Base-by-base conservation (phyloP, 2,888 invertebrate species). In the Meghimatium bilineatum region DNA sequence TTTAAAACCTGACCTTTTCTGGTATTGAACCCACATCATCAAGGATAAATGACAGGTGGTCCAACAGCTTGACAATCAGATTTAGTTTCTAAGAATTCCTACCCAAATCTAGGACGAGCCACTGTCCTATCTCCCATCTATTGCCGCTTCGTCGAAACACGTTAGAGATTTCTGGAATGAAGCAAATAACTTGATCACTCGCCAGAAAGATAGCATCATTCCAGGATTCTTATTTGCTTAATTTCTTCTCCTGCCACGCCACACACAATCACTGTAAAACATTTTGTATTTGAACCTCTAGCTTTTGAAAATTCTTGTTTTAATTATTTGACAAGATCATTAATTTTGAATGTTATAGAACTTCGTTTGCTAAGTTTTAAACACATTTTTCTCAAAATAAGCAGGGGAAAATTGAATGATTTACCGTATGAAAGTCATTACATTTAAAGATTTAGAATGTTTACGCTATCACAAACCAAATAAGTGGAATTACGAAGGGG, bases 401-500 rank as follows among this genome's bases (percentile, higher is more conserved):
- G 44, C 5, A 12, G 6, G 44, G 12, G 44, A 12, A 12, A 8
- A 8, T 56, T 3, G 14, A 12, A 23, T 56, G 17, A 56, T 56
- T 56, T 56, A 3, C 8, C 56, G 56, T 56, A 49, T 49, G 17
- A 3, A 56, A 56, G 17, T 56, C 10, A 14, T 44, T 44, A 12
- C 5, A 12, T 8, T 44, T 5, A 44, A 44, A 44, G 44, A 44
- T 44, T 56, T 56, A 20, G 3, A 17, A 17, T 12, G 56, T 56
- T 23, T 56, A 56, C 56, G 56, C 78, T 79, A 78, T 72, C 52
- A 72, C 78, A 71, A 60, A 77, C 78, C 78, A 78, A 83, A 83
- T 83, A 83, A 83, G 78, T 72, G 83, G 83, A 77, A 83, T 83
- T 78, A 83, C 72, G 26, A 60, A 72, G 83, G 78, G 78, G 34